Percentiles rank a stretch among this genome's conserved stretches.
phyloP scores from a whole-genome alignment of 2,113 vertebrate genomes.

The Pampusana beccarii region DNA sequence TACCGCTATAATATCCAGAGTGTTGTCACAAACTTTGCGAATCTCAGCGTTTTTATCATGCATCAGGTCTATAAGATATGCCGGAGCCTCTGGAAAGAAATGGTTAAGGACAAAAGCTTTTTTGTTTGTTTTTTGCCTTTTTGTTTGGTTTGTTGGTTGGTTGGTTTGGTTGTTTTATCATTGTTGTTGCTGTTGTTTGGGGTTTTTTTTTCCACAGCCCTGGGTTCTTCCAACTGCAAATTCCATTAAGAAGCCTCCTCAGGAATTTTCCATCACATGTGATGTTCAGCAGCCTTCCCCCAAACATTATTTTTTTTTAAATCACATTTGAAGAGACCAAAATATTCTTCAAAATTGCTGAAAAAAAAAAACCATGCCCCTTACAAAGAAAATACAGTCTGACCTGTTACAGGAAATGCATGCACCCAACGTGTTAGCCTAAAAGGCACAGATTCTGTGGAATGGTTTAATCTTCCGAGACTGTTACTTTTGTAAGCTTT shows the following conservation, averaged over 20 bases:
- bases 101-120: constrained; percentile 75
- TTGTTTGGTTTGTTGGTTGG: too few species aligned
- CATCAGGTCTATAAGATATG: constrained; percentile 97
- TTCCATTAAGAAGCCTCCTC: neutral
- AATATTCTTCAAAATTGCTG: neutral
- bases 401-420: neutral
- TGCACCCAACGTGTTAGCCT: neutral
- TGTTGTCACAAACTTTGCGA: constrained; percentile 96
- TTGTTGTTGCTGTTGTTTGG: too few species aligned
- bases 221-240: neutral
- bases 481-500: neutral
- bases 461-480: neutral
- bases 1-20: constrained; percentile 95
- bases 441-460: neutral
- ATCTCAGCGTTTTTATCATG: constrained; percentile 97
- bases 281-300: neutral
- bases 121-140: neutral
- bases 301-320: neutral
- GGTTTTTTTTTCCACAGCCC: neutral
- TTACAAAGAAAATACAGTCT: neutral
- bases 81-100: constrained; percentile 87
- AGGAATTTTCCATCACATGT: neutral
- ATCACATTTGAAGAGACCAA: neutral
- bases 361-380: neutral
- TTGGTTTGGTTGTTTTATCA: too few species aligned